These are phyloP conservation scores for Drosophila kurseongensis DNA, from an alignment of 1,140 invertebrate species.

Conservation along the genomic window DNA sequence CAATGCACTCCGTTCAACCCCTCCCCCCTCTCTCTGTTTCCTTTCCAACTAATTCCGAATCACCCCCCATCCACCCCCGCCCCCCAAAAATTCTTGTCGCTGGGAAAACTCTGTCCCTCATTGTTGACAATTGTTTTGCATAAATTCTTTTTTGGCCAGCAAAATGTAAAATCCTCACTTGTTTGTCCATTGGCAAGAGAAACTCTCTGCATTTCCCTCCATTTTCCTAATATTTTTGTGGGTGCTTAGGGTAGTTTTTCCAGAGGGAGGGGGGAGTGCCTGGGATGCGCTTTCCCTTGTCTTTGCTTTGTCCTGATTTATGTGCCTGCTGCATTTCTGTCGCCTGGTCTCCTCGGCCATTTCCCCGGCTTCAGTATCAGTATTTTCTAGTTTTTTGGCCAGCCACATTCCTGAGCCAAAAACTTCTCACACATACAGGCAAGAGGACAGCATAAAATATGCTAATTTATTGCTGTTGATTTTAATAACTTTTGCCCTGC, in stretches of 20 bases:
- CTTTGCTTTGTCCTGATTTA: slow-evolving; percentile 74
- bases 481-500: slow-evolving; percentile 70
- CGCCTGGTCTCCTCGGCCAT: slow-evolving; percentile 18
- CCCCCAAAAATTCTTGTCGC: not conserved
- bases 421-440: slow-evolving; percentile 7
- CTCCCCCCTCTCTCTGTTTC: not conserved
- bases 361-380: slow-evolving; percentile 27
- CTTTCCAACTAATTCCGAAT: slow-evolving; percentile 12
- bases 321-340: slow-evolving; percentile 65
- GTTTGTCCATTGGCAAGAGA: slow-evolving; percentile 46
- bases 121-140: slow-evolving; percentile 69
- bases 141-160: slow-evolving; percentile 59
- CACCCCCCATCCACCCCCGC: not conserved
- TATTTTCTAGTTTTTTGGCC: slow-evolving; percentile 23
- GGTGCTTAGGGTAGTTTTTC: slow-evolving; percentile 6
- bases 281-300: slow-evolving; percentile 35
- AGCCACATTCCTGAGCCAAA: slow-evolving; percentile 30
- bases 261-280: not conserved
- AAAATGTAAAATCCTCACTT: slow-evolving; percentile 65
- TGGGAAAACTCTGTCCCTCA: slow-evolving; percentile 17
- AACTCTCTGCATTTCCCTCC: slow-evolving; percentile 8
- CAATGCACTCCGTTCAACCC: slow-evolving; percentile 13
- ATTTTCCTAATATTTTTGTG: slow-evolving; percentile 35
- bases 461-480: slow-evolving; percentile 81
- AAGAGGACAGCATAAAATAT: slow-evolving; percentile 63